Conservation (phyloP, 2,797 vertebrate genomes). For the Myotis daubentonii region DNA sequence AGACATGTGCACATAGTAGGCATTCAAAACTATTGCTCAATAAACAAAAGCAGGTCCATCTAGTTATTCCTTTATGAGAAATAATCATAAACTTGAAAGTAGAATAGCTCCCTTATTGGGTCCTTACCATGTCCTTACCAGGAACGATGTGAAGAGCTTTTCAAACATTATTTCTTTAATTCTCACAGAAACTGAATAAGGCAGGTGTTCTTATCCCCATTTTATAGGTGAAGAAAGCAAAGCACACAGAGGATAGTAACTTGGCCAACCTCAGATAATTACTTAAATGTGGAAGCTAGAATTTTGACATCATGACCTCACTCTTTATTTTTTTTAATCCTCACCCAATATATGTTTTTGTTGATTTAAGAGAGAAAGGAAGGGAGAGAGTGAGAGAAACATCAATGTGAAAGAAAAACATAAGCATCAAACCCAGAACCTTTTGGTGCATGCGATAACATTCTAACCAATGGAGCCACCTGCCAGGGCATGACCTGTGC, state of each 20-base stretch:
- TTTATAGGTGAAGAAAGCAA: neutral
- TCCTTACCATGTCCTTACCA: neutral
- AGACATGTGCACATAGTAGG: neutral
- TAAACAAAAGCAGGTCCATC: neutral
- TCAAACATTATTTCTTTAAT: neutral
- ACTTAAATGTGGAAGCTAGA: neutral
- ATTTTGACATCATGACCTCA: neutral
- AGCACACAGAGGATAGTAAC: neutral
- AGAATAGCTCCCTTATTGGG: neutral
- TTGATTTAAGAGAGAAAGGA: no score
- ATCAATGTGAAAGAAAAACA: neutral
- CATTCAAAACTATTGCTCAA: neutral
- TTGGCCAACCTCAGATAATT: neutral
- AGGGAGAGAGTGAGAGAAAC: no score
- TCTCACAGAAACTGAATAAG: neutral
- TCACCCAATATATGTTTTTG: no score
- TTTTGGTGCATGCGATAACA: no score
- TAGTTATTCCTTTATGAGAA: constrained; percentile 3
- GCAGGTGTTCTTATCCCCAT: neutral
- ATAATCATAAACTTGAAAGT: constrained; percentile 10
- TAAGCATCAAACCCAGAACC: no score
- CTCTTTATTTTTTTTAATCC: no score
- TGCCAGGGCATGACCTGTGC: no score
- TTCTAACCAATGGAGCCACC: no score
- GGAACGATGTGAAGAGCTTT: constrained; percentile 10